phyloP scores from a whole-genome alignment of 2,888 invertebrate genomes.

The Philereme vetulata region DNA sequence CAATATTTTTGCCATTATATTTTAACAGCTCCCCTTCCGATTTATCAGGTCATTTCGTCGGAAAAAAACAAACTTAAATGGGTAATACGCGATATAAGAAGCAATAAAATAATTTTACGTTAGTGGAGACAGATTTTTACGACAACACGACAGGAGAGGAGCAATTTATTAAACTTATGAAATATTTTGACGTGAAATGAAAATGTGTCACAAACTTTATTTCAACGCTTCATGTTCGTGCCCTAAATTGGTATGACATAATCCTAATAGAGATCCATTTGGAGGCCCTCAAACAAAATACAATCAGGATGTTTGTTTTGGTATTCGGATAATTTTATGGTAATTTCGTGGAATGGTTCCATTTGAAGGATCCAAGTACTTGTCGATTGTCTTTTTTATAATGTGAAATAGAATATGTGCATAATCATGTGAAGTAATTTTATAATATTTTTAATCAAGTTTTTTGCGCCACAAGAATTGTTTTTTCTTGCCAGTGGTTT shows the following conservation, averaged over 20 bases:
- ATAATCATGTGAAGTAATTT: too few species aligned
- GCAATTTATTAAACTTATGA: conserved; percentile 40
- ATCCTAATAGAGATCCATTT: conserved; percentile 38
- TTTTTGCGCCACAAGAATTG: too few species aligned
- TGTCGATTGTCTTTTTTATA: too few species aligned
- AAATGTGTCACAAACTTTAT: conserved; percentile 39
- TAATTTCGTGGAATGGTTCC: background rate
- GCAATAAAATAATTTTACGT: conserved; percentile 62
- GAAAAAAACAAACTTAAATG: conserved; percentile 54
- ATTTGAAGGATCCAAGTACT: background rate
- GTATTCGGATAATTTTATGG: conserved; percentile 6
- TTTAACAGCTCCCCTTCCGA: conserved; percentile 34
- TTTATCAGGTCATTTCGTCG: conserved; percentile 38
- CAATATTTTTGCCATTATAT: conserved; percentile 26
- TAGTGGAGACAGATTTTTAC: conserved; percentile 61
- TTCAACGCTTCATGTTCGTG: conserved; percentile 32
- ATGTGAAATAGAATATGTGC: too few species aligned
- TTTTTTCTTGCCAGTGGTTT: too few species aligned
- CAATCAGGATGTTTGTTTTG: conserved; percentile 5
- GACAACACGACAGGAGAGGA: conserved; percentile 36
- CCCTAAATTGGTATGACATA: conserved; percentile 37
- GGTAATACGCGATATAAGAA: conserved; percentile 50
- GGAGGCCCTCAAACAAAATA: conserved; percentile 15
- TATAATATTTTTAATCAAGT: too few species aligned
- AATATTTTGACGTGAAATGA: conserved; percentile 37